These are phyloP conservation scores for Phocoena phocoena DNA, from an alignment of 2,113 vertebrate species.

Conservation along the genomic window DNA sequence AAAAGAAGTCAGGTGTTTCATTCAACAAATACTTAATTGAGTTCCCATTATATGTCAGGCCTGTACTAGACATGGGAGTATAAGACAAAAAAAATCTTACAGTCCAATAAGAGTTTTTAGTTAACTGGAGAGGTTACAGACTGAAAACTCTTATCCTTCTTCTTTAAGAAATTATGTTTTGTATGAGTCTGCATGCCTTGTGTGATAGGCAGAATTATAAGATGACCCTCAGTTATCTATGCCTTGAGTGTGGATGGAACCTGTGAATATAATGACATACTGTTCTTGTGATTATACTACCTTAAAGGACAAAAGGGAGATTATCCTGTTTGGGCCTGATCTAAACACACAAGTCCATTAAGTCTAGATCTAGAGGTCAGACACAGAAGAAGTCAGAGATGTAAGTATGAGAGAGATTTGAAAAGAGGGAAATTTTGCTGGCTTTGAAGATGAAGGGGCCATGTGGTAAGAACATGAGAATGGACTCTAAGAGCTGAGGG, in stretches of 20 bases:
- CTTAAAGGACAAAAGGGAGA: not conserved
- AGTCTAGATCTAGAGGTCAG: not conserved
- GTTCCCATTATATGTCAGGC: not conserved
- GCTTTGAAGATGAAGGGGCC: not conserved
- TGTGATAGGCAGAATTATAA: constrained; percentile 6
- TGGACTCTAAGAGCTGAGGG: not conserved
- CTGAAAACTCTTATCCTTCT: not conserved
- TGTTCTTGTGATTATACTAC: not conserved
- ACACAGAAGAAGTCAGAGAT: not conserved
- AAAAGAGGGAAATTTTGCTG: not conserved
- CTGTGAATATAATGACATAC: not conserved
- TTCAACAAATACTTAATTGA: not conserved
- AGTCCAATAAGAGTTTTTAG: not conserved
- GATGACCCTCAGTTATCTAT: not conserved
- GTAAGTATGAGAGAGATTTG: not conserved
- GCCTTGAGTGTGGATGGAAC: not conserved
- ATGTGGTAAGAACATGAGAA: not conserved
- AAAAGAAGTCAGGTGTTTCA: not conserved
- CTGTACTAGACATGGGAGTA: not conserved
- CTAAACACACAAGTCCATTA: not conserved
- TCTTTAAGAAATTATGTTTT: not conserved
- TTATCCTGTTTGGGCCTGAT: not conserved
- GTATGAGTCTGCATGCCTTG: not conserved
- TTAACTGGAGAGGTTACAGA: not conserved
- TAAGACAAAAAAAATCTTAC: not conserved